A percentile compares a stretch with the other conserved stretches of the same genome.
Evolutionary conservation across 2,113 vertebrate species (phyloP).

Genomic region (Numenius arquata): DNA sequence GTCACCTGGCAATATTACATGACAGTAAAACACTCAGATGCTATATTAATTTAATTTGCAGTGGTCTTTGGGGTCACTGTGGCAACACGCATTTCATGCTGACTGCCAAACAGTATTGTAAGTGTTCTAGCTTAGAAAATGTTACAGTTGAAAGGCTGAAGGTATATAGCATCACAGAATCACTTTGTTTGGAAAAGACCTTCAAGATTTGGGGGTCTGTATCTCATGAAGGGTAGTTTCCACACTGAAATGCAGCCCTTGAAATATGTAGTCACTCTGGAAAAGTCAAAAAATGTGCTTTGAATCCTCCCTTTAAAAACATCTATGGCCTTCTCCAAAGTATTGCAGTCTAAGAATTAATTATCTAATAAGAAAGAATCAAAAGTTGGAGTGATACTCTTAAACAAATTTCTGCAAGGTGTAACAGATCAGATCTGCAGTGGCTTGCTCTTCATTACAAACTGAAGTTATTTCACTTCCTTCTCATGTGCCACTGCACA

Average conservation of each 20-base stretch:
- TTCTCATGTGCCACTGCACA: not conserved
- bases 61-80: not conserved
- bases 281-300: not conserved
- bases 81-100: not conserved
- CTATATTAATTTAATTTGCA: not conserved
- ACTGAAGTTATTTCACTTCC: not conserved
- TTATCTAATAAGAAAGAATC: not conserved
- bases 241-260: not conserved
- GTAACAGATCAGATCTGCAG: not conserved
- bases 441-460: not conserved
- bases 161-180: not conserved
- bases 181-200: not conserved
- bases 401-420: not conserved
- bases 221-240: not conserved
- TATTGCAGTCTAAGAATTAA: not conserved
- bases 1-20: not conserved
- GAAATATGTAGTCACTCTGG: not conserved
- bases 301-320: not conserved
- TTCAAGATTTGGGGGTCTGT: not conserved
- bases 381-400: not conserved
- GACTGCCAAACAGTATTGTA: not conserved
- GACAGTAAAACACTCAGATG: not conserved
- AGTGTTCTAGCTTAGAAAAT: not conserved
- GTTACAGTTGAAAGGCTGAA: not conserved
- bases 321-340: not conserved